These are phyloP conservation scores for Disparrhopalites patrizii DNA, from an alignment of 2,888 invertebrate species.

Conservation along the genomic window DNA sequence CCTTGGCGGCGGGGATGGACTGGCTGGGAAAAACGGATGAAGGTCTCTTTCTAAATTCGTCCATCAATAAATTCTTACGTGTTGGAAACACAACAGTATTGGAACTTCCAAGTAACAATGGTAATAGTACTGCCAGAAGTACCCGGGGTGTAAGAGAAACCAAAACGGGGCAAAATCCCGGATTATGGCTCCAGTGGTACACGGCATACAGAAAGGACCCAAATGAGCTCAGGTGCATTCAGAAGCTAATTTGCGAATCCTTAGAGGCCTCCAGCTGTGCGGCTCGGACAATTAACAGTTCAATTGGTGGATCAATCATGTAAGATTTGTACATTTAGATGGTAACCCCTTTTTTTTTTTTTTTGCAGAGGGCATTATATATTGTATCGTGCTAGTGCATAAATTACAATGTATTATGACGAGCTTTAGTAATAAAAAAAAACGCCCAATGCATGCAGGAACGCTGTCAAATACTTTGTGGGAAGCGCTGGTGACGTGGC, in stretches of 20 bases:
- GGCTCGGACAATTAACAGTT: constrained; percentile 36
- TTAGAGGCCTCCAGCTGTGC: constrained; percentile 37
- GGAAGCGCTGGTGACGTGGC: constrained; percentile 37
- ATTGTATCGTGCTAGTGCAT: not conserved
- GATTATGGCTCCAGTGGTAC: constrained; percentile 31
- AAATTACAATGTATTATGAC: not conserved
- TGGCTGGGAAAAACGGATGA: not conserved
- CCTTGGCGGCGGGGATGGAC: not conserved
- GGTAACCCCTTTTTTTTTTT: not conserved
- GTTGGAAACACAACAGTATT: no score
- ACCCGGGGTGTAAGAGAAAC: not conserved
- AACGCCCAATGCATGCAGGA: constrained; percentile 23
- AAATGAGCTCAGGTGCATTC: constrained; percentile 40
- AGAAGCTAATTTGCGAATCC: constrained; percentile 44
- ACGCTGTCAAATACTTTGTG: constrained; percentile 32
- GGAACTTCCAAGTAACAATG: no score
- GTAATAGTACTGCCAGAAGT: not conserved
- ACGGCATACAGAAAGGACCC: constrained; percentile 45
- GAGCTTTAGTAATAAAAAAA: not conserved
- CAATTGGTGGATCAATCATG: constrained; percentile 39
- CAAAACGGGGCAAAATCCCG: not conserved
- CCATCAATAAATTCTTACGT: no score
- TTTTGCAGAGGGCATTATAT: no score
- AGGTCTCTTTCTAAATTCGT: no score
- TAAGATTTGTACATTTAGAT: constrained; percentile 22